phyloP scores from a whole-genome alignment of 2,113 vertebrate genomes.

The Aspidoscelis tigris region DNA sequence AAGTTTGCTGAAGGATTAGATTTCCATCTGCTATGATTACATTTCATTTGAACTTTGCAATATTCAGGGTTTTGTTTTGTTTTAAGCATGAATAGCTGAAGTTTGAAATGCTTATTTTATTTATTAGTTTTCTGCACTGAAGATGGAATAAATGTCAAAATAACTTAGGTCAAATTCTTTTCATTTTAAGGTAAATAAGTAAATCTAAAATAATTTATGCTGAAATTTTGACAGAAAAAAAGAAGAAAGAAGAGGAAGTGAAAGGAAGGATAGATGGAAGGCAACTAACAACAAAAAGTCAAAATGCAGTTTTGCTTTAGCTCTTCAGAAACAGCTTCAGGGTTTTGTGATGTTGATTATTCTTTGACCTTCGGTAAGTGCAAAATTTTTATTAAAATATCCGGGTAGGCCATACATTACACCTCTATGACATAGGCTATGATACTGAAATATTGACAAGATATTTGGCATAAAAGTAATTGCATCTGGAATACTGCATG shows the following conservation, averaged over 20 bases:
- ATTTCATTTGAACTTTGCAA: slow-evolving; percentile 41
- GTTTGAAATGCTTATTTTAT: slow-evolving; percentile 44
- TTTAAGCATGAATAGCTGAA: slow-evolving; percentile 17
- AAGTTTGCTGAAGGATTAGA: slow-evolving; percentile 7
- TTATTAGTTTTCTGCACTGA: slow-evolving; percentile 23
- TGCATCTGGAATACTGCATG: no score
- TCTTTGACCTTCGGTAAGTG: slow-evolving; percentile 41
- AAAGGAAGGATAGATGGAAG: not conserved
- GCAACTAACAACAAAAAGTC: not conserved
- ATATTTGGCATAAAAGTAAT: slow-evolving; percentile 18
- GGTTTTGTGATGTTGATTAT: slow-evolving; percentile 42
- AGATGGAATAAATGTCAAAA: slow-evolving; percentile 57
- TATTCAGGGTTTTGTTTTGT: not conserved
- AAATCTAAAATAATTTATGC: slow-evolving; percentile 53
- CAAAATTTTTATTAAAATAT: slow-evolving; percentile 44
- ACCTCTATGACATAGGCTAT: slow-evolving; percentile 32
- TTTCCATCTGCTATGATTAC: slow-evolving; percentile 14
- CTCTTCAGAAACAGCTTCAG: slow-evolving; percentile 14
- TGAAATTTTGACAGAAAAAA: not conserved
- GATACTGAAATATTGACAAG: slow-evolving; percentile 11
- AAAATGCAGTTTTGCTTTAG: slow-evolving; percentile 36
- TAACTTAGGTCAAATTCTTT: slow-evolving; percentile 51
- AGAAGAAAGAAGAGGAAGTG: no score
- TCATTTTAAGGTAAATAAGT: slow-evolving; percentile 52
- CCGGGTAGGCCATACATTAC: slow-evolving; percentile 28